Conservation (phyloP, 2,888 invertebrate genomes). For the Lomographa bimaculata region DNA sequence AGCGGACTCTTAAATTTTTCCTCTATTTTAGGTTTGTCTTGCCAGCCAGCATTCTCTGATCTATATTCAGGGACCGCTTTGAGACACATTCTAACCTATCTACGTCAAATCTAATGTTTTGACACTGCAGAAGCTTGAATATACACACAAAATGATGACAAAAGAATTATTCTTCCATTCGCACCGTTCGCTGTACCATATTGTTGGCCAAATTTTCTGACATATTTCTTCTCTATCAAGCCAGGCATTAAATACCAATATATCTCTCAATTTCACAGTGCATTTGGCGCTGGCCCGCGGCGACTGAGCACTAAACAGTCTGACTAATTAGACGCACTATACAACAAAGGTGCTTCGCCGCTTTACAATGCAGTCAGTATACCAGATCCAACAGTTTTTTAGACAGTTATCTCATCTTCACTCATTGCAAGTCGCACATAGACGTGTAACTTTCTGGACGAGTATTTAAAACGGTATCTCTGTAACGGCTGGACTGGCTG, state of each 20-base stretch:
- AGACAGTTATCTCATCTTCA: no score
- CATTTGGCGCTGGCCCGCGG: slow-evolving; percentile 63
- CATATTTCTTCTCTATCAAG: slow-evolving; percentile 28
- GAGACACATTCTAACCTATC: background rate
- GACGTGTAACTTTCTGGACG: no score
- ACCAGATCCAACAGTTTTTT: slow-evolving; percentile 1
- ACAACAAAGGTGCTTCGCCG: slow-evolving; percentile 68
- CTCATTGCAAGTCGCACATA: no score
- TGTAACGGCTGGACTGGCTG: no score
- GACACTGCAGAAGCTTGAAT: no score
- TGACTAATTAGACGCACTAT: slow-evolving; percentile 81
- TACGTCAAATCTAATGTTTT: no score
- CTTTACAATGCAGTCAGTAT: slow-evolving; percentile 5
- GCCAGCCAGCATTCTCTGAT: no score
- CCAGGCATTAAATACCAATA: slow-evolving; percentile 53
- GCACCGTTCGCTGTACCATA: no score
- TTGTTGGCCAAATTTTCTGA: slow-evolving; percentile 8
- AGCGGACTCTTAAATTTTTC: slow-evolving; percentile 20
- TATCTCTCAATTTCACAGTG: slow-evolving; percentile 72
- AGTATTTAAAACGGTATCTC: no score
- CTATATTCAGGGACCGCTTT: no score
- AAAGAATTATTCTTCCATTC: no score
- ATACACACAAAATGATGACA: no score
- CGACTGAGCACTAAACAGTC: slow-evolving; percentile 74
- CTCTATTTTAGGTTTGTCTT: slow-evolving; percentile 1